Evolutionary conservation across 2,888 invertebrate genomes (phyloP).

Genomic region (Caenorhabditis virilis): DNA sequence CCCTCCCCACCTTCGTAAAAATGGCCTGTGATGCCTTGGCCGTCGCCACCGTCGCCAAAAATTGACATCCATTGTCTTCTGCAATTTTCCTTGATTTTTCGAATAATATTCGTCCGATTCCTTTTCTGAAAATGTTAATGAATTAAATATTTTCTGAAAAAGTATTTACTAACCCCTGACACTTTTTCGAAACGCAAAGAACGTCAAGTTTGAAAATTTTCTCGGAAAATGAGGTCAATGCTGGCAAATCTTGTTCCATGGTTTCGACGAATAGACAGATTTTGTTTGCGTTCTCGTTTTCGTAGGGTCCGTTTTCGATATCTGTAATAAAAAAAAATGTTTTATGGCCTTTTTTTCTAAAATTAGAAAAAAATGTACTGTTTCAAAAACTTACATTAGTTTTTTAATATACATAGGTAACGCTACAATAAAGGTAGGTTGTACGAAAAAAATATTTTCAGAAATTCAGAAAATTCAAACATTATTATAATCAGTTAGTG

Average conservation of each 20-base stretch:
- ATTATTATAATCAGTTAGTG: background rate
- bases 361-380: background rate
- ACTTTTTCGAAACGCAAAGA: slow-evolving; percentile 38
- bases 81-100: slow-evolving; percentile 32
- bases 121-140: slow-evolving; percentile 26
- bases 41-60: slow-evolving; percentile 39
- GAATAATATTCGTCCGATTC: slow-evolving; percentile 35
- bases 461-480: background rate
- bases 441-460: background rate
- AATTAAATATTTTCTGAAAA: background rate
- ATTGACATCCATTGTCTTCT: slow-evolving; percentile 22
- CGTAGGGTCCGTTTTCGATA: slow-evolving; percentile 38
- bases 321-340: too few relatives aligned
- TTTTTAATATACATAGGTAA: too few relatives aligned
- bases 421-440: background rate
- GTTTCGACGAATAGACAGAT: slow-evolving; percentile 34
- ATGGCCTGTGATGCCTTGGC: slow-evolving; percentile 44
- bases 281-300: slow-evolving; percentile 35
- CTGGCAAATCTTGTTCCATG: slow-evolving; percentile 38
- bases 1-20: slow-evolving; percentile 42
- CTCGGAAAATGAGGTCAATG: slow-evolving; percentile 7
- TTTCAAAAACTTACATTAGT: background rate
- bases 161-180: slow-evolving; percentile 29
- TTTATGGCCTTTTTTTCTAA: too few relatives aligned
- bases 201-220: slow-evolving; percentile 51